A percentile compares a stretch with the other conserved stretches of the same genome.
These are phyloP conservation scores for Frieseomelitta varia DNA, from an alignment of 1,140 invertebrate genomes.

Conservation along the genomic window DNA sequence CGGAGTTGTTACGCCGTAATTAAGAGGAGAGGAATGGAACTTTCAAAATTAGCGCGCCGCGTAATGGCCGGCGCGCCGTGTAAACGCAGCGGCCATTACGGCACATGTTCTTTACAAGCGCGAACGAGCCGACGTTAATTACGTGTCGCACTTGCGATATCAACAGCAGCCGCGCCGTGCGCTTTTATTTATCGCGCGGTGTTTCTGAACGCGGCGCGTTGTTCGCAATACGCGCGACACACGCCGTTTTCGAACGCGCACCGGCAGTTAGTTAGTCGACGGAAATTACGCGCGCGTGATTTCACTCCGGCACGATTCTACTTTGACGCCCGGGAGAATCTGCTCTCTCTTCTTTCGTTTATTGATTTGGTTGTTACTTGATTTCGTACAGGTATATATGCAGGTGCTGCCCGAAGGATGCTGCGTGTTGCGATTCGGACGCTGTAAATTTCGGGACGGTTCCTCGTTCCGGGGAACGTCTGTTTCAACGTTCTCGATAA, in stretches of 20 bases:
- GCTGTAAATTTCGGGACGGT: neutral
- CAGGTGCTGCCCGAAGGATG: neutral
- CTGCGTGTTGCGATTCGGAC: neutral
- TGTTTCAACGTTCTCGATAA: neutral
- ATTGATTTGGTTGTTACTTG: too few species aligned
- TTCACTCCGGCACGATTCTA: neutral
- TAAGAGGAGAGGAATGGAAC: constrained; percentile 17
- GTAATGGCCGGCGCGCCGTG: neutral
- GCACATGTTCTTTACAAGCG: constrained; percentile 41
- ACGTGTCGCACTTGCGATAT: constrained; percentile 50
- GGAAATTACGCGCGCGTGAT: constrained; percentile 34
- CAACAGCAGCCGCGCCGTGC: constrained; percentile 38
- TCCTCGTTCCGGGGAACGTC: neutral
- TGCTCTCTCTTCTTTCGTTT: neutral
- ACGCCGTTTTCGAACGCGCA: neutral
- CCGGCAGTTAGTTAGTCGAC: neutral
- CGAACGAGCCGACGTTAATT: constrained; percentile 41
- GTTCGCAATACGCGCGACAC: neutral
- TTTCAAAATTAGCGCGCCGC: constrained; percentile 14
- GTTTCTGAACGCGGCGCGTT: neutral
- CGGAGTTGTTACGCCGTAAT: constrained; percentile 9
- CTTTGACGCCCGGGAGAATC: neutral
- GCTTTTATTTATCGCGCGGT: constrained; percentile 42
- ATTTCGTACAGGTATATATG: neutral
- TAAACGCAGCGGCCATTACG: constrained; percentile 5